These are phyloP conservation scores for Scaptomyza hsui DNA, from an alignment of 1,140 invertebrate species.

Conservation along the genomic window DNA sequence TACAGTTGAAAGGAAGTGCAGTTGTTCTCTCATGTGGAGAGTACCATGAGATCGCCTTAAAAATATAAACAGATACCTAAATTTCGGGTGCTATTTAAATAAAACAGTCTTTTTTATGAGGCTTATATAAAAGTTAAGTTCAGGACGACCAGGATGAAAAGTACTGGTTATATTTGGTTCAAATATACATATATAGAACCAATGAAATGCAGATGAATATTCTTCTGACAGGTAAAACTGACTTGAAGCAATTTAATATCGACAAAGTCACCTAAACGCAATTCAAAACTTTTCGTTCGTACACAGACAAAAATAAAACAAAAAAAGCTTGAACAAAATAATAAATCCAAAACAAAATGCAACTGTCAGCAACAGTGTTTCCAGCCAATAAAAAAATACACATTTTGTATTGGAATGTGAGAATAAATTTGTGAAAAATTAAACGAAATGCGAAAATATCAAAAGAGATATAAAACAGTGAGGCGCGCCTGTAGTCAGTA, in stretches of 20 bases:
- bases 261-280: no score
- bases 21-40: neutral
- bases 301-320: no score
- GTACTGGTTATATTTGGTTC: no score
- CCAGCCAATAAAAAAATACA: neutral
- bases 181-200: no score
- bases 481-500: neutral
- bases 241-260: no score
- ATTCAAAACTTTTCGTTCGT: no score
- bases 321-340: no score
- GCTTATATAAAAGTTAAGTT: no score
- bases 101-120: no score
- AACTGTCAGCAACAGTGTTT: conserved; percentile 40
- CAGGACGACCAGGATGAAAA: no score
- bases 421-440: neutral
- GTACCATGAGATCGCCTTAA: neutral
- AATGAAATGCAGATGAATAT: no score
- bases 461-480: neutral
- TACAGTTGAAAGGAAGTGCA: conserved; percentile 5
- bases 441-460: neutral
- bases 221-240: no score
- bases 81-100: neutral
- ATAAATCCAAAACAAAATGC: neutral
- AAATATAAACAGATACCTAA: neutral
- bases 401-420: neutral